Evolutionary conservation across 1,140 invertebrate genomes (phyloP), one percentile per base, ranked within the genome.

Genomic region (Dendrolimus punctatus): DNA sequence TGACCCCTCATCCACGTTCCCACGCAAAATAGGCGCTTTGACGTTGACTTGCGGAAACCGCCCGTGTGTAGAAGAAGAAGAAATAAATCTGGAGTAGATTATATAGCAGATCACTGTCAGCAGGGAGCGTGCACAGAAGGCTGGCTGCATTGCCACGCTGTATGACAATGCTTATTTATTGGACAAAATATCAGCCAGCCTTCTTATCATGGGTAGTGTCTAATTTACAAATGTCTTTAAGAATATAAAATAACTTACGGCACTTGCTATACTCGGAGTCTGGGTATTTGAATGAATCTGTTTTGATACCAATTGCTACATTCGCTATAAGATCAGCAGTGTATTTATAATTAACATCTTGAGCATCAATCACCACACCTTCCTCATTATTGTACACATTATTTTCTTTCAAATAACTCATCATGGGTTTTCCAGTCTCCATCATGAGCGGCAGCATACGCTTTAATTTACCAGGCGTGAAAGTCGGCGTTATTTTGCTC

Each of bases 241-340:
- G 6, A 45, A 9, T 5, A 45, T 8, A 9, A n/a, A 45, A 5
- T 42, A 42, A 87, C 71, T 90, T 85, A 45, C 76, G 76, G 39
- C 81, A 70, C 9, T 81, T 78, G 50, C 85, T 81, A n/a, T 75
- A 68, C 37, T 71, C 67, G 0, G 76, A 51, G 0, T 76, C 73
- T 1, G 83, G 76, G 54, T 86, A 76, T 40, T 77, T 58, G 39
- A 90, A 90, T 23, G 77, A 71, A 42, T 76, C 56, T 23, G 89
- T 90, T 56, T 91, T 87, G 57, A 84, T 89, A 7, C 88, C 80
- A 6, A 91, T 53, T 6, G 63, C 71, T 5, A 92, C 82, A 10
- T 82, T 71, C 54, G 89, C 90, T 0, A 91, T 84, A 4, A 92
- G 62, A 6, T 89, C 85, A 9, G 90, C 75, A 58, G 91, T 88